Conservation (phyloP, 2,888 invertebrate species). For the Sycophila texana region DNA sequence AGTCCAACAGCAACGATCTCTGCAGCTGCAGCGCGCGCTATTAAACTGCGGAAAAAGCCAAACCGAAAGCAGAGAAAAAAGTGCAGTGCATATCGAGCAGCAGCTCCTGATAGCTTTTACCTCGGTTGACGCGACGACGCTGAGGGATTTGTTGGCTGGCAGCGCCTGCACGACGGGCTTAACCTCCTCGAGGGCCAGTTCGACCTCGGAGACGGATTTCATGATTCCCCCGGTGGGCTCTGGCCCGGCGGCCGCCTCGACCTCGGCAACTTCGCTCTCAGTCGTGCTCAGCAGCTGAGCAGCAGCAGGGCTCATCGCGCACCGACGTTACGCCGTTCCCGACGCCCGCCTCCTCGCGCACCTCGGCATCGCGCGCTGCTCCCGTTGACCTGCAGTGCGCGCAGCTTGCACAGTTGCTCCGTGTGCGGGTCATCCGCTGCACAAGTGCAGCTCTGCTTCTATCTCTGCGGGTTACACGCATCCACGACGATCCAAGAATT, state of each 20-base stretch:
- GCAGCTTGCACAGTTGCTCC: neutral
- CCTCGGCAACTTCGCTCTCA: neutral
- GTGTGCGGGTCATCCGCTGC: too few relatives aligned
- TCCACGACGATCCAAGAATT: neutral
- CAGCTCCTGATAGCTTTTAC: neutral
- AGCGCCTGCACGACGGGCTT: constrained; percentile 68
- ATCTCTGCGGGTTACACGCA: too few relatives aligned
- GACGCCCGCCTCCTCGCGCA: neutral
- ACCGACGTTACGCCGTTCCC: neutral
- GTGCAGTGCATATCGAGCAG: too few relatives aligned
- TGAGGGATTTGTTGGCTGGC: neutral
- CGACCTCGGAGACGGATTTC: constrained; percentile 83
- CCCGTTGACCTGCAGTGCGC: neutral
- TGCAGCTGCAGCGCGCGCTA: too few relatives aligned
- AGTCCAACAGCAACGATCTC: too few relatives aligned
- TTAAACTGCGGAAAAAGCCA: too few relatives aligned
- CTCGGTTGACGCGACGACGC: neutral
- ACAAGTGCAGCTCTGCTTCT: too few relatives aligned
- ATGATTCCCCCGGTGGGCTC: constrained; percentile 73
- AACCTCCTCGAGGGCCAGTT: constrained; percentile 79
- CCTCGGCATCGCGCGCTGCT: neutral
- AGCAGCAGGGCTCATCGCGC: constrained; percentile 34
- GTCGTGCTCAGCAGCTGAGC: neutral
- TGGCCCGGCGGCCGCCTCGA: neutral
- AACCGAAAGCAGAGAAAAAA: too few relatives aligned